phyloP scores from a whole-genome alignment of 2,113 vertebrate species.

The Podiceps cristatus region DNA sequence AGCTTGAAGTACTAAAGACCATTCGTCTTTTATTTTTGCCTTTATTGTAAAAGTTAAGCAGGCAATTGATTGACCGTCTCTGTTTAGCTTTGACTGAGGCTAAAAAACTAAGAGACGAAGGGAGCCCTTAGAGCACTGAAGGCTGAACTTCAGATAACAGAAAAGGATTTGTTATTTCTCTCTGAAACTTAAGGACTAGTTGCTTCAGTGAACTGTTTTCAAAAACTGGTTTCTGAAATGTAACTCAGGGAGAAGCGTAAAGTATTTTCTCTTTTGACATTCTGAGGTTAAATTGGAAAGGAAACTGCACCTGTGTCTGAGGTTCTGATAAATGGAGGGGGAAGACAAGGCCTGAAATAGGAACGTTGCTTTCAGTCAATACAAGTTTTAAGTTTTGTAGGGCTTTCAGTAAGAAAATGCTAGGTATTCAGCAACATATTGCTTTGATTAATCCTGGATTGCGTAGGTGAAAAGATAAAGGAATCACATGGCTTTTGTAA shows the following conservation, averaged over 20 bases:
- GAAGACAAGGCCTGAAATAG: background rate
- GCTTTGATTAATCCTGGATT: background rate
- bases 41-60: constrained; percentile 26
- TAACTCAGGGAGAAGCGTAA: background rate
- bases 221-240: constrained; percentile 26
- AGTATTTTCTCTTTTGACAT: constrained; percentile 21
- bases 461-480: background rate
- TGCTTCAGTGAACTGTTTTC: constrained; percentile 36
- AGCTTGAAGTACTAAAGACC: background rate
- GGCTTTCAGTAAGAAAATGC: background rate
- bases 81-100: constrained; percentile 5
- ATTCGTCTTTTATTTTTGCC: constrained; percentile 8
- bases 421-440: background rate
- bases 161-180: background rate
- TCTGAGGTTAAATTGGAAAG: constrained; percentile 30
- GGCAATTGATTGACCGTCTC: background rate
- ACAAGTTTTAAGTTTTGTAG: background rate
- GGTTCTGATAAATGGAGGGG: background rate
- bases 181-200: background rate
- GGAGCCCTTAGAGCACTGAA: background rate
- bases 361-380: background rate
- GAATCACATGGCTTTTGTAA: background rate
- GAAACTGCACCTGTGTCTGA: background rate
- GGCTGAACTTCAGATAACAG: constrained; percentile 6
- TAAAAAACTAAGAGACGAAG: background rate